phyloP scores from a whole-genome alignment of 37 sponge, comb jelly and placozoan genomes.

The Chondrosia reniformis region DNA sequence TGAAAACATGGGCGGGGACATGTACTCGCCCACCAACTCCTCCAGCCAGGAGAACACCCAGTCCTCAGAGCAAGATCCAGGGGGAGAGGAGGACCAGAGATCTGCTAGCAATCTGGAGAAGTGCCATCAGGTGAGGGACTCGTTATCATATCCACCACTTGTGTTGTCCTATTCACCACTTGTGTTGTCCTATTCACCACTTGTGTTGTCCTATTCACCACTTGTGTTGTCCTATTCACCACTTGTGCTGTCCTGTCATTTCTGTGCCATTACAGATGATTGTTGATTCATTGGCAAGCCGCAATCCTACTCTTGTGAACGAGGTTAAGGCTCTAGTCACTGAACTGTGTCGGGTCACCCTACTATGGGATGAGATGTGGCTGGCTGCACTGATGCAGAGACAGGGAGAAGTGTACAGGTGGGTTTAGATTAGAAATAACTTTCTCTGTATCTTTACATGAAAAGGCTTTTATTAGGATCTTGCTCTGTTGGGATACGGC shows the following conservation, averaged over 20 bases:
- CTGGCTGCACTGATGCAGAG: conserved; percentile 85
- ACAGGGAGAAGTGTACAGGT: conserved; percentile 85
- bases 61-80: conserved; percentile 4
- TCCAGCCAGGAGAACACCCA: background rate
- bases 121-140: conserved; percentile 50
- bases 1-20: conserved; percentile 39
- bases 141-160: too few species aligned
- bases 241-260: background rate
- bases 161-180: too few species aligned
- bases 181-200: too few species aligned
- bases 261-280: conserved; percentile 25
- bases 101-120: conserved; percentile 61
- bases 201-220: too few species aligned
- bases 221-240: background rate
- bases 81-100: conserved; percentile 9
- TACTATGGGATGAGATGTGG: conserved; percentile 98
- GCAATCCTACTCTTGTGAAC: conserved; percentile 58
- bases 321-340: conserved; percentile 72
- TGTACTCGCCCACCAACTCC: conserved; percentile 46
- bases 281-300: conserved; percentile 73
- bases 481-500: background rate
- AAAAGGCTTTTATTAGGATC: background rate
- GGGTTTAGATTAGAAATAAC: background rate
- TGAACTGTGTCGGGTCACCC: conserved; percentile 82
- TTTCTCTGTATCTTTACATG: background rate